Base-by-base conservation (phyloP, 2,113 vertebrate species). In the Heterochromis multidens region DNA sequence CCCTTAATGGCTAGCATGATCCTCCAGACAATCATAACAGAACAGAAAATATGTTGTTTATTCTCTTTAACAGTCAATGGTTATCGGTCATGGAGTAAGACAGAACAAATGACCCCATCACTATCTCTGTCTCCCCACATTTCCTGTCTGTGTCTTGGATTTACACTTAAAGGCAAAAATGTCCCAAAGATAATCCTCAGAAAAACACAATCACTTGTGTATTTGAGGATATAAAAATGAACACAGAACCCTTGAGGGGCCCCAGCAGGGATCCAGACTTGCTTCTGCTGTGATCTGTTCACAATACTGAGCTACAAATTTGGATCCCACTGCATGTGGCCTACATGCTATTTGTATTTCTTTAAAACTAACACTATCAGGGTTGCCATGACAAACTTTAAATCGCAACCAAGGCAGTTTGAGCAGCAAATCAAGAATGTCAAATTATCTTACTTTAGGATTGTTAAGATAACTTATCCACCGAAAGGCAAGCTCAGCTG, bases 281-380 rank as follows among this genome's bases (percentile, higher is more conserved):
- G 1, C 31, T 17, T 65, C 84, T 65, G 79, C 88, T 89, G 58
- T 72, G 78, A 86, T 88, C 76, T 54, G 67, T 27, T n/a, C 77
- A 59, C 21, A 56, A 83, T 14, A 67, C 85, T 46, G 63, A 60
- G 88, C 79, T 37, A 74, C 74, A 80, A 67, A 76, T 63, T 33
- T 29, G 59, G 80, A 82, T 89, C 87, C 85, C 85, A 29, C 49
- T 81, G 78, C 82, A 79, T 35, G 90, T 31, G 92, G 79, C 87
- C 85, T 90, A 89, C 81, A 89, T 91, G 87, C 83, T 70, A 57
- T 83, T 79, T 87, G 77, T 61, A 46, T 88, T 88, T 74, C 57
- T 76, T 88, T 23, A 31, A 72, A 83, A 59, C 33, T 21, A 37
- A 63, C 81, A 58, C 35, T 14, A 84, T 81, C 43, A 57, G 56